Base-by-base conservation (phyloP, 2,888 invertebrate species). In the Tethea ocularis region DNA sequence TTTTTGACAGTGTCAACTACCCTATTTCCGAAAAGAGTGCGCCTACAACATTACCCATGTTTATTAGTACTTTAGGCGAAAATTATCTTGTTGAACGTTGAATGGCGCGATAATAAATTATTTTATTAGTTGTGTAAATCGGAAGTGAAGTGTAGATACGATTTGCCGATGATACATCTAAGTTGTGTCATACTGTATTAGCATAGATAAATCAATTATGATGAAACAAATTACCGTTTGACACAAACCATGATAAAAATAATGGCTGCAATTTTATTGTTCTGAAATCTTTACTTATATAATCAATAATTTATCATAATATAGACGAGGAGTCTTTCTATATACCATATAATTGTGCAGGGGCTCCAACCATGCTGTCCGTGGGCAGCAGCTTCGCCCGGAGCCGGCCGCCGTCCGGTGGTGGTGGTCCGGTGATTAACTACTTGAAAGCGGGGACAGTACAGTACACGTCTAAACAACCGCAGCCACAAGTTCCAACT, bases 351-450 rank as follows among this genome's bases (percentile, higher is more conserved):
- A 33, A 33, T 13, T 33, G 33, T 33, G 51, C 81, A 80, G 90
- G 85, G 62, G 84, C 90, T 60, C 84, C 92, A 59, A 83, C 92
- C 52, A 93, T 94, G 84, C 78, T 94, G 71, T 91, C 88, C 62
- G 88, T 84, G 80, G 87, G 73, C 84, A 89, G 77, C 84, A 89
- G 85, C 78, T 80, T 75, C 93, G 83, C 52, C 81, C 75, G 68
- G 80, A 71, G 54, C 78, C 89, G 72, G 80, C 72, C 15, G 13
- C 64, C 55, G 51, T 56, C 87, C 64, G 83, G 89, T 64, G 91
- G 93, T 69, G 83, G 89, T 64, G 91, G 93, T 69, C 91, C 94
- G 36, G 91, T 91, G 74, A 89, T 93, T 80, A 91, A 91, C 83
- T 93, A 93, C 62, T 75, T 88, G 76, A 93, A 91, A 82, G 79